Conservation (phyloP, 1,140 invertebrate genomes). For the Cotesia typhae region DNA sequence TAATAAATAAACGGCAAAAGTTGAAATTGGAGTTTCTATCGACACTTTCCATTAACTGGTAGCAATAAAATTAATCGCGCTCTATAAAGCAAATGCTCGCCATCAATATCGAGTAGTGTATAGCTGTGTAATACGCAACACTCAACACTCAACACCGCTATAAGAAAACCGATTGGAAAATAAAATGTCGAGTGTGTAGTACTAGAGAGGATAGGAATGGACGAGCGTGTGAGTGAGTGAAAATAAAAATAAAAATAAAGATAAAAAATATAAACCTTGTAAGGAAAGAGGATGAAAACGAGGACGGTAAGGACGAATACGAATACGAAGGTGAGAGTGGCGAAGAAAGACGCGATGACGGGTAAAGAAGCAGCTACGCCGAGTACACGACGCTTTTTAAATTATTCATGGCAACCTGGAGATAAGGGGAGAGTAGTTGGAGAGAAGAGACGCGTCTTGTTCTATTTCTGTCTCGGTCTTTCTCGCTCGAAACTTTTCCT, state of each 20-base stretch:
- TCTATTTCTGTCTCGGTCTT: not conserved
- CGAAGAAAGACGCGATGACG: slow-evolving; percentile 24
- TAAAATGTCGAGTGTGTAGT: not conserved
- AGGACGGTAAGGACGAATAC: too few species aligned
- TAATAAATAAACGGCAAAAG: too few species aligned
- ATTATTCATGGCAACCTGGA: slow-evolving; percentile 33
- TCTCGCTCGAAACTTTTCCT: slow-evolving; percentile 11
- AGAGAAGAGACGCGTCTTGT: slow-evolving; percentile 1
- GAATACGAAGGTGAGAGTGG: not conserved
- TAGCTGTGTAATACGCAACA: not conserved
- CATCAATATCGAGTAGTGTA: not conserved
- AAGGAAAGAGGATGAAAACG: slow-evolving; percentile 17
- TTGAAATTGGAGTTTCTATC: slow-evolving; percentile 1
- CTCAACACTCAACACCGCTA: not conserved
- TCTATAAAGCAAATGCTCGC: slow-evolving; percentile 4
- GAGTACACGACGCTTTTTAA: slow-evolving; percentile 31
- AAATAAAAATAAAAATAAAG: slow-evolving; percentile 12
- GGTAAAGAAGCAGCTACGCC: slow-evolving; percentile 10
- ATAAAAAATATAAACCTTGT: slow-evolving; percentile 13
- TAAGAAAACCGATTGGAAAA: slow-evolving; percentile 20
- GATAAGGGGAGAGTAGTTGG: slow-evolving; percentile 19
- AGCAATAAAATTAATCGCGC: slow-evolving; percentile 29
- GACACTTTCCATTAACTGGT: slow-evolving; percentile 20
- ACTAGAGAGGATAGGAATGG: not conserved
- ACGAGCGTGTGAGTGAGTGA: not conserved